These are phyloP conservation scores for Cenopis cana DNA, from an alignment of 2,888 invertebrate genomes.

Conservation along the genomic window DNA sequence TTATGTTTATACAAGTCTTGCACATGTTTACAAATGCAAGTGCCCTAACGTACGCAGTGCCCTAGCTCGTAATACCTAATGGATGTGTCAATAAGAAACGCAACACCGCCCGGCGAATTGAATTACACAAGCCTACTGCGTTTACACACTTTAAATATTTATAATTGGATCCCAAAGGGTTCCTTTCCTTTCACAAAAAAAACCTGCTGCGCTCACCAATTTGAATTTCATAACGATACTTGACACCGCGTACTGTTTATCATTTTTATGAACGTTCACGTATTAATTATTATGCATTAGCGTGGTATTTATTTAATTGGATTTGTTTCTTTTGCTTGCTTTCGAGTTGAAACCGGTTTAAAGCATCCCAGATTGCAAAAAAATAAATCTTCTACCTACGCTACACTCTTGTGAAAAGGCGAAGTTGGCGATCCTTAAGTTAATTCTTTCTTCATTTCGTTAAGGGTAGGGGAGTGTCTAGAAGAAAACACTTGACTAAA, in stretches of 20 bases:
- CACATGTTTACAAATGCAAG: conserved; percentile 36
- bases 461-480: conserved; percentile 22
- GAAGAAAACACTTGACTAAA: conserved; percentile 36
- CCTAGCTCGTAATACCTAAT: conserved; percentile 68
- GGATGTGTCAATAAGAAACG: conserved; percentile 82
- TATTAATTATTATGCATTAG: conserved; percentile 41
- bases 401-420: conserved; percentile 27
- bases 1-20: conserved; percentile 17
- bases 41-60: conserved; percentile 51
- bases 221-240: conserved; percentile 41
- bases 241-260: conserved; percentile 41
- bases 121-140: conserved; percentile 70
- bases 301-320: conserved; percentile 30
- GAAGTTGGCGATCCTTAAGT: conserved; percentile 3
- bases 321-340: conserved; percentile 21
- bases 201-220: conserved; percentile 32
- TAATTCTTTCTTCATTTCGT: conserved; percentile 20
- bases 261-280: conserved; percentile 39
- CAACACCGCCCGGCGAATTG: conserved; percentile 68
- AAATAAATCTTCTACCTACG: neutral
- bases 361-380: conserved; percentile 1
- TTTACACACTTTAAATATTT: conserved; percentile 76
- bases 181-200: conserved; percentile 47
- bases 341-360: conserved; percentile 25
- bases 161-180: conserved; percentile 69